These are phyloP conservation scores for Ctenosaura bakeri DNA, from an alignment of 2,797 vertebrate species.

Conservation along the genomic window DNA sequence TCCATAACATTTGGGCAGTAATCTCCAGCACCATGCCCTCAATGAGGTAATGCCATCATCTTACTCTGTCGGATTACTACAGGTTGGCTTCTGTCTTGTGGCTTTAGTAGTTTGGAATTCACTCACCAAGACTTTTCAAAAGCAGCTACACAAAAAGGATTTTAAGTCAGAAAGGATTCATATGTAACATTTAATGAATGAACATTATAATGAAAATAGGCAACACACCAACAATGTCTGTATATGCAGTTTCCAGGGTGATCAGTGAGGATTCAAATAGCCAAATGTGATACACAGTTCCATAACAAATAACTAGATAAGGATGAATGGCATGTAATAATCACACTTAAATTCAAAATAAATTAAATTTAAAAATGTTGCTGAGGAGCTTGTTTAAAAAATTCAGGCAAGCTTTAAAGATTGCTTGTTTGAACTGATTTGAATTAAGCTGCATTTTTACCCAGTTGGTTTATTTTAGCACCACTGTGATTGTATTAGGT, in stretches of 20 bases:
- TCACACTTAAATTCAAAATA: constrained; percentile 4
- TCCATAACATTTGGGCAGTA: too few species aligned
- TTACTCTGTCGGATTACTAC: too few species aligned
- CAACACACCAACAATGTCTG: neutral
- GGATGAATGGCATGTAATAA: neutral
- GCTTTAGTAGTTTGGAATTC: neutral
- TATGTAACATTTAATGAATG: neutral
- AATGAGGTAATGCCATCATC: too few species aligned
- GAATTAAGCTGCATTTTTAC: neutral
- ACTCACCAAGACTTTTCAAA: neutral
- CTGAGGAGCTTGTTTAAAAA: neutral
- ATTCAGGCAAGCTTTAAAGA: neutral
- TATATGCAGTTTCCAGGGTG: constrained; percentile 7
- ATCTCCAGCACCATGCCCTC: too few species aligned
- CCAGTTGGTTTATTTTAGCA: neutral
- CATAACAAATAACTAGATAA: neutral
- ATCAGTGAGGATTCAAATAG: constrained; percentile 2
- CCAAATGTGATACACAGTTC: neutral
- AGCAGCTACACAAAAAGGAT: neutral
- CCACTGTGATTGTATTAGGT: neutral
- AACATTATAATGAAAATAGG: neutral
- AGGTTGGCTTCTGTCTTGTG: neutral
- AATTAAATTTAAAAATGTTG: neutral
- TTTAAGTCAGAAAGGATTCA: neutral
- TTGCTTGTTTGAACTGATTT: neutral